Base-by-base conservation (phyloP, 1,140 invertebrate genomes). In the Lutraria rhynchaena region DNA sequence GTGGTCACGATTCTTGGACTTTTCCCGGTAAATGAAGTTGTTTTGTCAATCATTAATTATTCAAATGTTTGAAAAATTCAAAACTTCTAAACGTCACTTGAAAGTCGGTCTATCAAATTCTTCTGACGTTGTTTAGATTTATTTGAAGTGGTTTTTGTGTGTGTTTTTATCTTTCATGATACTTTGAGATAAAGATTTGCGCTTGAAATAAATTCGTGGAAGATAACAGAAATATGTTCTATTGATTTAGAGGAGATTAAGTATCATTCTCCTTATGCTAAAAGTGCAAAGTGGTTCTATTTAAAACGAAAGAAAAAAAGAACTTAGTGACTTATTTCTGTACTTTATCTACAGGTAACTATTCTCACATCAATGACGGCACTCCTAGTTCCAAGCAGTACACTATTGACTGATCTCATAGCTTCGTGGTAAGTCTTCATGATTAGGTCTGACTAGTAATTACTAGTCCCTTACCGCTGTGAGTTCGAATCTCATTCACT, bases 1-100 rank as follows among this genome's bases (percentile, higher is more conserved):
- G 33, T 75, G 31, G 73, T 58, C 37, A 75, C 73, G 33, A 41
- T 75, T n/a, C 57, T 75, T 13, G 73, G 73, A 13, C 0, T 75
- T 13, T 75, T 44, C 35, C 73, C 73, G 33, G 73, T 75, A 49
- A 75, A 44, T 60, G 35, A 17, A n/a, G n/a, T n/a, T n/a, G n/a
- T n/a, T n/a, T n/a, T n/a, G n/a, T 60, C 4, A 31, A 2, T 2
- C 15, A 27, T 60, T 60, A 27, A 27, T n/a, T 22, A 4, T 15
- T 60, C 33, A 1, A 60, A 1, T 2, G 15, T 60, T 27, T 60
- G 15, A 3, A 15, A 9, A 58, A 9, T 15, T 7, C 22, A n/a
- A 58, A 11, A 15, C 9, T n/a, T 9, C 7, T 58, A 15, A 24
- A 11, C 17, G 17, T 11, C 17, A n/a, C 17, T 9, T 58, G 9